Evolutionary conservation across 2,113 vertebrate genomes (phyloP).

Genomic region (Cheilinus undulatus): DNA sequence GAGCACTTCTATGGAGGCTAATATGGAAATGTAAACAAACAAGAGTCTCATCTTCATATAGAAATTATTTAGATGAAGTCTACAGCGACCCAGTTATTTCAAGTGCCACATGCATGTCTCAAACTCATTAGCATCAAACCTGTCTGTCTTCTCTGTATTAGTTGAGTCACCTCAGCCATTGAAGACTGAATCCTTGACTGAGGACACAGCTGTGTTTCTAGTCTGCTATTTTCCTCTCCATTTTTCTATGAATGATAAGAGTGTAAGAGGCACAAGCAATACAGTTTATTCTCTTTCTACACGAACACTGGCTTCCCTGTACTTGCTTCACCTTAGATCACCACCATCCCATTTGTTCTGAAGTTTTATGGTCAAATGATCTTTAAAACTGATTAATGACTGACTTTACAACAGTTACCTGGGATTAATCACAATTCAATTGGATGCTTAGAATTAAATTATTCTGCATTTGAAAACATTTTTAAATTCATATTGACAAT

Average conservation of each 20-base stretch:
- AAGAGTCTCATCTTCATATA: neutral
- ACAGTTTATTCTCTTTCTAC: conserved; percentile 1
- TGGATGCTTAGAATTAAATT: too few species aligned
- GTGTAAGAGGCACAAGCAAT: neutral
- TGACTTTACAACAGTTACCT: too few species aligned
- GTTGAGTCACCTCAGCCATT: neutral
- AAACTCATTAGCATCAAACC: neutral
- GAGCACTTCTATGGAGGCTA: neutral
- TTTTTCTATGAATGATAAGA: too few species aligned
- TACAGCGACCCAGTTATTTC: neutral
- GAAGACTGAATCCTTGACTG: conserved; percentile 4
- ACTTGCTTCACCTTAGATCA: too few species aligned
- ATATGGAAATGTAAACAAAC: neutral
- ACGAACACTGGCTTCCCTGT: neutral
- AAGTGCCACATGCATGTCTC: neutral
- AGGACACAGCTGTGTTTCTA: neutral
- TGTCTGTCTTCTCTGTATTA: neutral
- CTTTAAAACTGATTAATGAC: too few species aligned
- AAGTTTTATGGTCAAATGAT: too few species aligned
- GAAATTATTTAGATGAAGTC: neutral
- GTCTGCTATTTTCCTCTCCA: neutral
- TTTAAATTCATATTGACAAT: too few species aligned
- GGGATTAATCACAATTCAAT: too few species aligned
- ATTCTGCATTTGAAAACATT: too few species aligned
- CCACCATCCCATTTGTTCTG: too few species aligned